Conservation (phyloP, 1,140 invertebrate genomes). For the Rhagoletis pomonella region DNA sequence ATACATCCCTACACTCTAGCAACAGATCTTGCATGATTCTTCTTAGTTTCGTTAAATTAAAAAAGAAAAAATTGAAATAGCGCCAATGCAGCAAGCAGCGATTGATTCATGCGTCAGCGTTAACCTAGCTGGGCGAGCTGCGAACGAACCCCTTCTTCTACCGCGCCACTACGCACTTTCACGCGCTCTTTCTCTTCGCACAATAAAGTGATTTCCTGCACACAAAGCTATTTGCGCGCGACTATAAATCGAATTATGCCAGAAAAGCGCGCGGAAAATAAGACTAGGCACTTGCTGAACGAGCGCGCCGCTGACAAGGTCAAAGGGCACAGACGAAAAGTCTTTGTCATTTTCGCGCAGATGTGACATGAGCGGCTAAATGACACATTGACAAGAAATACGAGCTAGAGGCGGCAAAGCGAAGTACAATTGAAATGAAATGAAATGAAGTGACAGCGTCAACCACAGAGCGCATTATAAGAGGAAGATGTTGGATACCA, state of each 20-base stretch:
- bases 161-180: not conserved
- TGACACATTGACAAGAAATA: conserved; percentile 38
- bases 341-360: conserved; percentile 67
- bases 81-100: not conserved
- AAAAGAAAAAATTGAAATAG: not conserved
- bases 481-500: not conserved
- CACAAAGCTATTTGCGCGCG: conserved; percentile 15
- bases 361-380: not conserved
- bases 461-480: not conserved
- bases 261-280: not conserved
- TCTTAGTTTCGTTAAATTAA: not conserved
- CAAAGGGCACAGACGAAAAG: conserved; percentile 73
- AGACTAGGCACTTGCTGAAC: conserved; percentile 52
- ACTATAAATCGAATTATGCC: conserved; percentile 72
- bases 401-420: not conserved
- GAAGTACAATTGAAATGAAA: not conserved
- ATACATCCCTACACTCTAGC: not conserved
- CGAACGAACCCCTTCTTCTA: not conserved
- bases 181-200: not conserved
- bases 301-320: conserved; percentile 57
- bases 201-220: not conserved
- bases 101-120: conserved; percentile 35
- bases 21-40: not conserved
- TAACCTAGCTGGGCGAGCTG: not conserved
- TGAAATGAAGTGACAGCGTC: conserved; percentile 13